phyloP scores from a whole-genome alignment of 2,797 vertebrate genomes.

The Pteronotus mesoamericanus region DNA sequence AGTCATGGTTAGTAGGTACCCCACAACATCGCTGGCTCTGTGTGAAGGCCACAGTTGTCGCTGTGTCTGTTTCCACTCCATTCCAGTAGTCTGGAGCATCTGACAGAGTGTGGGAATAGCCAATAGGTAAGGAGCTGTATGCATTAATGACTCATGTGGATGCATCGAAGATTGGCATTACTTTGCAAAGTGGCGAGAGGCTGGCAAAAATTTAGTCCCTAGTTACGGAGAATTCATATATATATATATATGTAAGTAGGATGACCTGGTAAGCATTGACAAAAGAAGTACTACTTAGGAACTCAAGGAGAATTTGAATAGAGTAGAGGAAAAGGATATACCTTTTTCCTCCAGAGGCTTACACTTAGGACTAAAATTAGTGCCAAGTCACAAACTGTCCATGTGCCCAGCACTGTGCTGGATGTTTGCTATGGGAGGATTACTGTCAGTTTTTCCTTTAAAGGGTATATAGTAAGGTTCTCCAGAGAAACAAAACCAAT shows the following conservation, averaged over 20 bases:
- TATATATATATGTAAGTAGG: background rate
- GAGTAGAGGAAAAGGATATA: background rate
- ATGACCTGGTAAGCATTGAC: background rate
- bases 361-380: background rate
- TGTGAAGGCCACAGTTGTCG: background rate
- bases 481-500: background rate
- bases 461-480: background rate
- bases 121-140: background rate
- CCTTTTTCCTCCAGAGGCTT: background rate
- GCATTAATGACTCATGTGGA: background rate
- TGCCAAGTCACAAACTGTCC: background rate
- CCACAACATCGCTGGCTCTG: background rate
- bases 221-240: background rate
- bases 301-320: background rate
- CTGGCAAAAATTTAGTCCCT: background rate
- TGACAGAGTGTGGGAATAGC: background rate
- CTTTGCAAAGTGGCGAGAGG: background rate
- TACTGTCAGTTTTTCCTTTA: background rate
- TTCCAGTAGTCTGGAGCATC: background rate
- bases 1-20: background rate
- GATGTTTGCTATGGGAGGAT: background rate
- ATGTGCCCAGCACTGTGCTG: too few relatives aligned
- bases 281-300: background rate
- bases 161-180: background rate
- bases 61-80: background rate